Evolutionary conservation across 2,113 vertebrate species (phyloP).

Genomic region (Mesoclemmys tuberculata): DNA sequence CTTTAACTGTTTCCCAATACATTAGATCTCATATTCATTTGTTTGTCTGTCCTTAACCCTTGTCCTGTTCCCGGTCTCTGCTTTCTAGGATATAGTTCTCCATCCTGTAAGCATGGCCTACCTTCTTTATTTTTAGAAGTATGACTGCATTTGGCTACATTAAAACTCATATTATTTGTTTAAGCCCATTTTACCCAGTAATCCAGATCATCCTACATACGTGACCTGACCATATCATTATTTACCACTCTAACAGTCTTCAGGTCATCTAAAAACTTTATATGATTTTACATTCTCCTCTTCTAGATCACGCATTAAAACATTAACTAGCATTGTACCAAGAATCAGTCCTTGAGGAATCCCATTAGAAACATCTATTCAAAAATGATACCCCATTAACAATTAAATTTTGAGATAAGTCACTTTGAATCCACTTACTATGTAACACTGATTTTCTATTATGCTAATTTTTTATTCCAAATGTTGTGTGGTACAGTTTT

Average conservation of each 20-base stretch:
- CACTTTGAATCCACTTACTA: neutral
- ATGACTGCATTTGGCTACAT: neutral
- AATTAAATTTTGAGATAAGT: neutral
- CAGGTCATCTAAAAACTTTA: neutral
- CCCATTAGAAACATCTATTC: neutral
- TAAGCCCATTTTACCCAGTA: neutral
- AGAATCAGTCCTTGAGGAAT: rapidly evolving
- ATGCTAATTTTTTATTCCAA: neutral
- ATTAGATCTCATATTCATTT: neutral
- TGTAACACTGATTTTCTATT: neutral
- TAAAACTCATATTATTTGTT: neutral
- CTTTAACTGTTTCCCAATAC: neutral
- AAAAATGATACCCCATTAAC: neutral
- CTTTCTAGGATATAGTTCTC: neutral
- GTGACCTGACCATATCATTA: neutral
- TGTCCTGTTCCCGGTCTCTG: neutral
- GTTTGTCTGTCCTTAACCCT: neutral
- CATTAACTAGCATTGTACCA: neutral
- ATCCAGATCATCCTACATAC: neutral
- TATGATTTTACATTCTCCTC: neutral
- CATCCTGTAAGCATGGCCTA: neutral
- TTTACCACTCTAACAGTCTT: neutral
- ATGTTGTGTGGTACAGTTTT: neutral
- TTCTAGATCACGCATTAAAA: neutral
- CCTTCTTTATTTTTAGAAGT: neutral